A percentile compares a stretch with the other conserved stretches of the same genome.
Evolutionary conservation across 2,888 invertebrate genomes (phyloP).

Genomic region (Sepiola atlantica): DNA sequence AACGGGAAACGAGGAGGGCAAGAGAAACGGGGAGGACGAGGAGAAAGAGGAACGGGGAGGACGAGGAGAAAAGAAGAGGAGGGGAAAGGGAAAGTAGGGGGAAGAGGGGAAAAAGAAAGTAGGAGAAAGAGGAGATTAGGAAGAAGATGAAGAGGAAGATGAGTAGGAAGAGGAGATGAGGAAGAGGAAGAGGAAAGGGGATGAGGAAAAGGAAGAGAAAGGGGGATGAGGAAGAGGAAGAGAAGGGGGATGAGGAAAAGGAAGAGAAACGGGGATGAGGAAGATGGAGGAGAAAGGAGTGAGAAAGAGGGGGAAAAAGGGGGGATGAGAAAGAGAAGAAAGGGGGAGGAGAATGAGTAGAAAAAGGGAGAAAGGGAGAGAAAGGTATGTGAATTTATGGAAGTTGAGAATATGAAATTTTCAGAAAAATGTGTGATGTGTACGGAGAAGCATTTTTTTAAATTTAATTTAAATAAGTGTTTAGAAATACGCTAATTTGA

Average conservation of each 20-base stretch:
- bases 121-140: not conserved
- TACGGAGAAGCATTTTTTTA: no score
- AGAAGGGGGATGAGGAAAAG: not conserved
- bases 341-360: not conserved
- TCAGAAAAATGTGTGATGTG: no score
- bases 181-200: not conserved
- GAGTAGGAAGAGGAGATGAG: not conserved
- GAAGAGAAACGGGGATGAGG: not conserved
- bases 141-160: not conserved
- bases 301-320: not conserved
- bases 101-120: not conserved
- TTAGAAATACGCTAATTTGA: no score
- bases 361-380: not conserved
- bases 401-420: no score
- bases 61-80: not conserved
- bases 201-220: not conserved
- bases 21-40: not conserved
- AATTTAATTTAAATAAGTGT: no score
- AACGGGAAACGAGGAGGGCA: no score
- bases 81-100: not conserved
- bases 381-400: not conserved
- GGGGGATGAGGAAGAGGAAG: not conserved
- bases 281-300: not conserved
- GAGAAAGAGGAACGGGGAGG: not conserved
- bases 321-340: conserved; percentile 15